A percentile compares a stretch with the other conserved stretches of the same genome.
Evolutionary conservation across 2,797 vertebrate genomes (phyloP).

Genomic region (Novumbra hubbsi): DNA sequence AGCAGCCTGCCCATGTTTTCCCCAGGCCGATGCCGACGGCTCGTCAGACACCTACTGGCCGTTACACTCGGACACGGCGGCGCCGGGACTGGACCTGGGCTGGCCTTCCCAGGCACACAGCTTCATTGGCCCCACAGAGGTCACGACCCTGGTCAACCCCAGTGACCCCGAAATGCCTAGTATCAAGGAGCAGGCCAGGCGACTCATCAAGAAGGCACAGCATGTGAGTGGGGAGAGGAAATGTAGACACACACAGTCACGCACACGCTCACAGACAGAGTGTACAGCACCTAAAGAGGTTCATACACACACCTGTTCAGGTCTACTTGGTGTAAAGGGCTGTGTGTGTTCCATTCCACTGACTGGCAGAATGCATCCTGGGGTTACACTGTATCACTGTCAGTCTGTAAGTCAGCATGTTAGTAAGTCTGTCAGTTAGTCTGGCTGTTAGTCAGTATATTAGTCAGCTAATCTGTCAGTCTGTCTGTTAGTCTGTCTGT

Average conservation of each 20-base stretch:
- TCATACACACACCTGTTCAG: not conserved
- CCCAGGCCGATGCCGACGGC: slow-evolving; percentile 69
- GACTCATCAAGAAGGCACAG: slow-evolving; percentile 92
- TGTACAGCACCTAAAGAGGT: not conserved
- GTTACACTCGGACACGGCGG: slow-evolving; percentile 89
- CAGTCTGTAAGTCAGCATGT: too few species aligned
- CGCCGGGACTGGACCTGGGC: slow-evolving; percentile 93
- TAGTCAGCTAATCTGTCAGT: not conserved
- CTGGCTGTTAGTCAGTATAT: too few species aligned
- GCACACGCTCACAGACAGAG: not conserved
- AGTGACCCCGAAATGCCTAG: slow-evolving; percentile 88
- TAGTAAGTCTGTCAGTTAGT: too few species aligned
- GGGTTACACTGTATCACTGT: too few species aligned
- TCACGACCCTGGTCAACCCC: slow-evolving; percentile 93
- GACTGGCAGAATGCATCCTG: too few species aligned
- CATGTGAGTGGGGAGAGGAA: slow-evolving; percentile 74
- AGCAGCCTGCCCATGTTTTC: not conserved
- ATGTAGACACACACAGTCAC: not conserved
- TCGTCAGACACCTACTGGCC: slow-evolving; percentile 99
- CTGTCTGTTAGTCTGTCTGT: too few species aligned
- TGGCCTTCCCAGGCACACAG: slow-evolving; percentile 88
- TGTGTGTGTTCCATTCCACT: too few species aligned
- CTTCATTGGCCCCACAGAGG: slow-evolving; percentile 91
- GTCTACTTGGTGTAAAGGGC: not conserved
- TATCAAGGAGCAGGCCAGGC: slow-evolving; percentile 93